Base-by-base conservation (phyloP, 1,140 invertebrate species). In the Brachionus plicatilis region DNA sequence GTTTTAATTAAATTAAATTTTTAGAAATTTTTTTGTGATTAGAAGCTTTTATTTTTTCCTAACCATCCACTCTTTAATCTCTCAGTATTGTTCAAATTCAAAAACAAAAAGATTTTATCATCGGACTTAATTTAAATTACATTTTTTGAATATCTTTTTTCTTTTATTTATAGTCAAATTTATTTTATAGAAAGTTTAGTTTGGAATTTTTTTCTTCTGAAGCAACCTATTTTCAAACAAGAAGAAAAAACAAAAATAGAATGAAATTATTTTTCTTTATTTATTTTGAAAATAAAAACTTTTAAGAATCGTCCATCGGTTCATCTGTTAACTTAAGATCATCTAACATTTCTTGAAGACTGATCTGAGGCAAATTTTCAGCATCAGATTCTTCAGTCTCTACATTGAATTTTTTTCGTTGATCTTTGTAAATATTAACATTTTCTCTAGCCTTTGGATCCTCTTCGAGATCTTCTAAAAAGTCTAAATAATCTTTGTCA, bases 401-500 rank as follows among this genome's bases (percentile, higher is more conserved):
- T 17, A 29, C 12, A 78, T 14, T 68, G 24, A 37, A 20, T 5
- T 20, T 66, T 47, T 78, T 56, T 53, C 47, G 43, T 56, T 41
- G 80, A 85, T 86, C 86, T 6, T 87, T 86, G 87, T 94, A 45
- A 80, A 85, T 97, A 87, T 98, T 98, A 47, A 99, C 92, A 88
- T 97, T 94, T 87, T 95, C 93, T 85, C 97, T 92, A 84, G 96
- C 91, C 41, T 92, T 92, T 24, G 92, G 92, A 90, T 99, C 96
- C 90, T 99, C 97, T 90, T 99, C 97, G 72, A 99, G 89, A 88
- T 99, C 97, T 87, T 99, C 95, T 88, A 99, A 91, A 90, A 99
- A 99, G 86, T 97, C 96, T 87, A 94, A 93, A 88, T 95, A 98
- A 86, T 97, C 96, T 86, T 94, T 95, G 4, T 75, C 78, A 56